phyloP scores from a whole-genome alignment of 2,888 invertebrate genomes.

The Plutella xylostella region DNA sequence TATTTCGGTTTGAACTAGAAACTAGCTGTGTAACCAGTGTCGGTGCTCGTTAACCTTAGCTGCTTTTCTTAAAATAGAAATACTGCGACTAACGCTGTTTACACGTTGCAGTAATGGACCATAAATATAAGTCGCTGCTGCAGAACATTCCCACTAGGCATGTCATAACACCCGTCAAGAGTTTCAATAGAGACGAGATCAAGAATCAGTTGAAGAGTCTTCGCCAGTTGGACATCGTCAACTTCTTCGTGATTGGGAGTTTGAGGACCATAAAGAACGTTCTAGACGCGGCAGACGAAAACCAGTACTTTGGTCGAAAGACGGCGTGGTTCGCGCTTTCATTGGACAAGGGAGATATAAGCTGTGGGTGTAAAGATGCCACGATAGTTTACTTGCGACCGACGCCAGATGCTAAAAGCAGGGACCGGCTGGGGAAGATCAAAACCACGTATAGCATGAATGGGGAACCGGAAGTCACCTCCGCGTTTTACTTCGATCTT shows the following conservation, averaged over 20 bases:
- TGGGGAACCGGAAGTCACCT: constrained; percentile 79
- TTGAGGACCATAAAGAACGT: constrained; percentile 77
- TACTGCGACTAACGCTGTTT: too few relatives aligned
- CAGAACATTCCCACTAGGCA: constrained; percentile 92
- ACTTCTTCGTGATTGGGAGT: constrained; percentile 87
- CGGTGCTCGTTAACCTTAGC: too few relatives aligned
- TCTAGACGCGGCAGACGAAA: constrained; percentile 77
- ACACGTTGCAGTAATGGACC: constrained; percentile 82
- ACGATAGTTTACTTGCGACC: constrained; percentile 82
- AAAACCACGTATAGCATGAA: constrained; percentile 79
- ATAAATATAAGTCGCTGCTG: constrained; percentile 91
- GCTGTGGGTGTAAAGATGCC: constrained; percentile 82
- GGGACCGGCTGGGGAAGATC: constrained; percentile 77
- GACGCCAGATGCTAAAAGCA: constrained; percentile 73
- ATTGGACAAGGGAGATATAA: constrained; percentile 78
- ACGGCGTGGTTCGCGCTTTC: constrained; percentile 90
- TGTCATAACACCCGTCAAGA: constrained; percentile 78
- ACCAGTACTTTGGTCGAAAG: constrained; percentile 84
- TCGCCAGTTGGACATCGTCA: constrained; percentile 86
- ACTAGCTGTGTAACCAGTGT: too few relatives aligned
- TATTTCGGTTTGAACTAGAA: constrained; percentile 4
- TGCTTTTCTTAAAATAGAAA: too few relatives aligned
- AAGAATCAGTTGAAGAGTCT: constrained; percentile 78
- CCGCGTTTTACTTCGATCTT: constrained; percentile 91
- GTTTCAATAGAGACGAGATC: constrained; percentile 71